These are phyloP conservation scores for Apamea anceps DNA, from an alignment of 2,888 invertebrate genomes.

Conservation along the genomic window DNA sequence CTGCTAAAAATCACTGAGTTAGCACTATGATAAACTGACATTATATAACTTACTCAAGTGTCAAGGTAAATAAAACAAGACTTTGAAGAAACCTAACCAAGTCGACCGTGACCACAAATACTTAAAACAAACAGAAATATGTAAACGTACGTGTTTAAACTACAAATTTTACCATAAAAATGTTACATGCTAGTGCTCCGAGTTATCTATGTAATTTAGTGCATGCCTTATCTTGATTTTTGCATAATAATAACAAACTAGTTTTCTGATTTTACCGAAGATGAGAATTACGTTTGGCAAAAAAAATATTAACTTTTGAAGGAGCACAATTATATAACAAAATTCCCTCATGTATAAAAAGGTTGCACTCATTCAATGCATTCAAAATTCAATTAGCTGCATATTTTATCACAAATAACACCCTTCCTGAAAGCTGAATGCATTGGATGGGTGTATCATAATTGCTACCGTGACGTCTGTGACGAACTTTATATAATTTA, in stretches of 20 bases:
- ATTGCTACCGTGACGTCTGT: too few species aligned
- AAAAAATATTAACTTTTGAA: too few species aligned
- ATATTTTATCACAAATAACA: too few species aligned
- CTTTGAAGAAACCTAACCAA: neutral
- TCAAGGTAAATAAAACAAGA: slow-evolving; percentile 19
- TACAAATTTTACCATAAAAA: slow-evolving; percentile 24
- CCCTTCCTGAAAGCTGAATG: too few species aligned
- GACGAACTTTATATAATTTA: too few species aligned
- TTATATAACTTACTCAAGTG: slow-evolving; percentile 2
- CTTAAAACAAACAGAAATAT: slow-evolving; percentile 22
- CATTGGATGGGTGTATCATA: too few species aligned
- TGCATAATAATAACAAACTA: neutral
- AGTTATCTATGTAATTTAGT: neutral
- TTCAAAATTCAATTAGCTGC: too few species aligned
- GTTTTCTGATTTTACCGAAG: too few species aligned
- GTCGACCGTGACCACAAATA: slow-evolving; percentile 43
- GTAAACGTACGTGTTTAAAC: slow-evolving; percentile 24
- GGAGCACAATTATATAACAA: too few species aligned
- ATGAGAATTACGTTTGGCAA: too few species aligned
- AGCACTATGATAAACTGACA: neutral
- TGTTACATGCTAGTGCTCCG: slow-evolving; percentile 13
- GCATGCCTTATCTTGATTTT: slow-evolving; percentile 18
- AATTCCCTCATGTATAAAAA: too few species aligned
- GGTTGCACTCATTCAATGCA: too few species aligned
- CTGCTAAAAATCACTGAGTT: neutral